Percentiles rank a stretch among this genome's conserved stretches.
phyloP scores from a whole-genome alignment of 1,140 invertebrate genomes.

The Platyscapa corneri region DNA sequence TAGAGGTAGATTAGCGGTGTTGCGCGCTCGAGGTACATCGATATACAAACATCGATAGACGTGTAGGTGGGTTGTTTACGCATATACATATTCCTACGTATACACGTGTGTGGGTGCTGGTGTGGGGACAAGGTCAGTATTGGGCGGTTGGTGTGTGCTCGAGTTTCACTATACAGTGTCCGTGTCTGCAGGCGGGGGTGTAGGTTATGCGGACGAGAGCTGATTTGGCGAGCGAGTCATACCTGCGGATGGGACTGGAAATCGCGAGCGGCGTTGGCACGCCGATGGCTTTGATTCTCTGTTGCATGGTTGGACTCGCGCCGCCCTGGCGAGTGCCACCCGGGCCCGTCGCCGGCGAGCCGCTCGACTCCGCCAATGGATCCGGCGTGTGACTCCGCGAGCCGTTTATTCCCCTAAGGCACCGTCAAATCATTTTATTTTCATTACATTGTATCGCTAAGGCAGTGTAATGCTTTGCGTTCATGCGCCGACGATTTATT shows the following conservation, averaged over 20 bases:
- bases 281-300: constrained; percentile 90
- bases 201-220: neutral
- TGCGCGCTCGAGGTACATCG: constrained; percentile 47
- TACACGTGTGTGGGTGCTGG: too few relatives aligned
- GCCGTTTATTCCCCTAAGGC: constrained; percentile 76
- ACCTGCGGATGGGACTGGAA: constrained; percentile 89
- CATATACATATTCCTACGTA: too few relatives aligned
- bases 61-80: neutral
- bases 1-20: neutral
- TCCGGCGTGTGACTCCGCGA: constrained; percentile 83
- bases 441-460: too few relatives aligned
- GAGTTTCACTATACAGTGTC: neutral
- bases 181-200: neutral
- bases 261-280: constrained; percentile 90
- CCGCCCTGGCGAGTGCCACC: constrained; percentile 69
- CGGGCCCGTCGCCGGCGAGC: constrained; percentile 74
- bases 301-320: constrained; percentile 90
- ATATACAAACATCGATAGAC: constrained; percentile 46
- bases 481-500: neutral
- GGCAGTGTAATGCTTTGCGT: neutral
- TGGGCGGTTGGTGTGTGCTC: neutral
- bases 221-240: constrained; percentile 57
- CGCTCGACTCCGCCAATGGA: constrained; percentile 75
- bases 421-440: too few relatives aligned
- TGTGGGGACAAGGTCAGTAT: neutral